These are phyloP conservation scores for Dascillus cervinus DNA, from an alignment of 2,888 invertebrate genomes.

Conservation along the genomic window DNA sequence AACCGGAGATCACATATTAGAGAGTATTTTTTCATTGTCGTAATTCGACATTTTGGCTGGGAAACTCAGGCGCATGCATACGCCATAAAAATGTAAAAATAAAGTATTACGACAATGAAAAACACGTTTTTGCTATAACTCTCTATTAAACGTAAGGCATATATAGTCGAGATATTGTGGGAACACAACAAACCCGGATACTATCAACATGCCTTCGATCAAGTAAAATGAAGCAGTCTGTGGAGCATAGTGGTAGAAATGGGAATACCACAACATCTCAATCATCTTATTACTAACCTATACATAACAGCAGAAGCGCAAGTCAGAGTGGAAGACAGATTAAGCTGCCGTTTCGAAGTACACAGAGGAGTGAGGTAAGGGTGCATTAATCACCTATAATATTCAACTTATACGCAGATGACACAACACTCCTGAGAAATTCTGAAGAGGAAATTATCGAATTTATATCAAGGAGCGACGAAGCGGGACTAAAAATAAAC, in stretches of 20 bases:
- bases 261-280: background rate
- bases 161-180: too few species aligned
- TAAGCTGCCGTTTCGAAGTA: background rate
- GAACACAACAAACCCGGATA: too few species aligned
- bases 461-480: too few species aligned
- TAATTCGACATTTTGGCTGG: too few species aligned
- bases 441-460: too few species aligned
- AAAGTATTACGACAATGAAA: too few species aligned
- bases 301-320: conserved; percentile 1
- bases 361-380: conserved; percentile 2
- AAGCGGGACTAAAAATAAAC: too few species aligned
- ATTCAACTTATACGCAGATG: conserved; percentile 2
- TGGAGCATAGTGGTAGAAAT: conserved; percentile 1
- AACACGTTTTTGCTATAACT: too few species aligned
- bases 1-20: too few species aligned
- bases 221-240: background rate
- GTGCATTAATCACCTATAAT: conserved; percentile 2
- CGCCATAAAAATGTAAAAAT: too few species aligned
- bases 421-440: background rate
- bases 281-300: background rate
- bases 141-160: too few species aligned
- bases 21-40: too few species aligned
- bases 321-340: background rate
- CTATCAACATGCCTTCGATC: conserved; percentile 2
- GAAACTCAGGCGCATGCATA: background rate